Conservation (phyloP, 1,140 invertebrate species). For the Sweltsa coloradensis region DNA sequence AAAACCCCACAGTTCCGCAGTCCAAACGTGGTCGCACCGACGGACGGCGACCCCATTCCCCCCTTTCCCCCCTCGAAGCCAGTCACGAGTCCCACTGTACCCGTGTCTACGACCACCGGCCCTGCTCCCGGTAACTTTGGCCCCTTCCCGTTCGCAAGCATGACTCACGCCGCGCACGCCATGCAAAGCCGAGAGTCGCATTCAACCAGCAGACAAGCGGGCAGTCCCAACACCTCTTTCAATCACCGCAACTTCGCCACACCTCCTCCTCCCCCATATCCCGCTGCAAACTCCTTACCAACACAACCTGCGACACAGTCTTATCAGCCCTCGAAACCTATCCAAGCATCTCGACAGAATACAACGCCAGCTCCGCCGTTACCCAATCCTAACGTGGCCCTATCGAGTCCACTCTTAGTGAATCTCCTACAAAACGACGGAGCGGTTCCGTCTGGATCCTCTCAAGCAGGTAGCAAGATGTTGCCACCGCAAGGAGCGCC, state of each 20-base stretch:
- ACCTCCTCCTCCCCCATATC: conserved; percentile 35
- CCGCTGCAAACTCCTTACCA: conserved; percentile 23
- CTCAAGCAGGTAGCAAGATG: conserved; percentile 26
- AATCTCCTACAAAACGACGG: conserved; percentile 84
- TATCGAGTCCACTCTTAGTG: conserved; percentile 80
- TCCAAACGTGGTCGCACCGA: conserved; percentile 67
- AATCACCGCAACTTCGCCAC: conserved; percentile 9
- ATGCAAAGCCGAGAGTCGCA: conserved; percentile 16
- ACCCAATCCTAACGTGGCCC: conserved; percentile 37
- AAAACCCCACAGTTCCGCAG: conserved; percentile 55
- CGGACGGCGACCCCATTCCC: conserved; percentile 36
- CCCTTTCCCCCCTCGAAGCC: conserved; percentile 24
- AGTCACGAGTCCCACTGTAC: conserved; percentile 8
- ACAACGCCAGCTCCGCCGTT: too few species aligned
- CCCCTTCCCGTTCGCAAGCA: conserved; percentile 76
- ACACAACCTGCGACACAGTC: conserved; percentile 1
- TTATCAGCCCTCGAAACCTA: not conserved
- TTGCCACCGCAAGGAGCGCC: conserved; percentile 33
- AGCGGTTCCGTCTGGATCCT: conserved; percentile 20
- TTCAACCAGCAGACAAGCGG: conserved; percentile 15
- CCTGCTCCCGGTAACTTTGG: conserved; percentile 33
- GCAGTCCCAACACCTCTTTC: conserved; percentile 7
- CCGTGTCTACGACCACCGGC: conserved; percentile 19
- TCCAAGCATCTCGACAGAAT: too few species aligned
- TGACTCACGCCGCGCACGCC: conserved; percentile 61